Conservation (phyloP, 2,797 vertebrate species). For the Poecilia gillii region DNA sequence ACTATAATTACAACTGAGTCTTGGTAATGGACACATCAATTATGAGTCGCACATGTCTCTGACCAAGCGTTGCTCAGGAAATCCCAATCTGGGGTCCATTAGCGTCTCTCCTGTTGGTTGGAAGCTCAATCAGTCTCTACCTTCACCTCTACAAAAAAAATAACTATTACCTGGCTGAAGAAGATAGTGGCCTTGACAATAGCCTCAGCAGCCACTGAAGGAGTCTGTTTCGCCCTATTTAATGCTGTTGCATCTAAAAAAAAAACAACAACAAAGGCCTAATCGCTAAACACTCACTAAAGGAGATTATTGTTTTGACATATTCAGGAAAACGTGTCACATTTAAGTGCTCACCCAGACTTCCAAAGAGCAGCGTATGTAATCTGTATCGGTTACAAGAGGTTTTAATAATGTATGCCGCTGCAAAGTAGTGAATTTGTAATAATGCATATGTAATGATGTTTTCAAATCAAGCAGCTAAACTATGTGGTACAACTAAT, state of each 20-base stretch:
- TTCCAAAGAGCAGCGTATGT: neutral
- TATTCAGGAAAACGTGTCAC: constrained; percentile 6
- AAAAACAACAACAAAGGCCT: constrained; percentile 24
- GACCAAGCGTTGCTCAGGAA: constrained; percentile 98
- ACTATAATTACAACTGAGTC: constrained; percentile 99
- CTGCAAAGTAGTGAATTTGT: constrained; percentile 1
- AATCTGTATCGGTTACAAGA: constrained; percentile 11
- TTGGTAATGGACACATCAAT: constrained; percentile 99
- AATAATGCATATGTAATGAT: constrained; percentile 10
- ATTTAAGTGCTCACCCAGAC: neutral
- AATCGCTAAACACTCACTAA: constrained; percentile 28
- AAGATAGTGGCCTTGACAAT: constrained; percentile 74
- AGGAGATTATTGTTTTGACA: constrained; percentile 15
- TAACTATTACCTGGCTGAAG: constrained; percentile 76
- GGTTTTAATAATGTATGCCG: constrained; percentile 5
- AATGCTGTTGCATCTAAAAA: constrained; percentile 30
- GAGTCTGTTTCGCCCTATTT: constrained; percentile 29
- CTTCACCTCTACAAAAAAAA: constrained; percentile 70
- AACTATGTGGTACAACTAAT: neutral
- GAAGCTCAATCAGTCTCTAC: constrained; percentile 81
- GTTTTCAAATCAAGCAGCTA: neutral
- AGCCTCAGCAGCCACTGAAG: constrained; percentile 53
- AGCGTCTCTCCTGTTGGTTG: constrained; percentile 86
- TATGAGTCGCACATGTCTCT: constrained; percentile 98
- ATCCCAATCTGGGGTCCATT: constrained; percentile 97